Evolutionary conservation across 2,797 vertebrate species (phyloP), one percentile per base, ranked within the genome.

Genomic region (Sardinella longiceps): DNA sequence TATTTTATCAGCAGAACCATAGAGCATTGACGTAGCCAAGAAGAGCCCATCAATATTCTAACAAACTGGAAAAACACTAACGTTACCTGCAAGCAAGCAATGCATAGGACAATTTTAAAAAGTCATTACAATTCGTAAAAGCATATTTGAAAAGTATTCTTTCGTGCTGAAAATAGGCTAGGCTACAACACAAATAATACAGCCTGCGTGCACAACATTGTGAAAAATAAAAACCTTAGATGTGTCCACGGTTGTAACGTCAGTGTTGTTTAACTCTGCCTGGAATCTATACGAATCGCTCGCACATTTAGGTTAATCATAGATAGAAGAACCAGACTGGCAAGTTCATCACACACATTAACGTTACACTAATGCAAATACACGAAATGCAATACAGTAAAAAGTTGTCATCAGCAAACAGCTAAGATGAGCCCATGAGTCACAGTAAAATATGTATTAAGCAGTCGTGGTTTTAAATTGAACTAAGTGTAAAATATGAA

Each of bases 211-310:
- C 4, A 4, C 15, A 70, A 33, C 14, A 66, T 3, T n/a, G n/a
- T n/a, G n/a, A n/a, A n/a, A n/a, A n/a, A n/a, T n/a, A n/a, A n/a
- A n/a, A n/a, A n/a, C n/a, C n/a, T 43, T 37, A 77, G 66, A 4
- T 74, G 18, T 74, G 66, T 20, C 66, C 18, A 33, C n/a, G n/a
- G n/a, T n/a, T n/a, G n/a, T n/a, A n/a, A n/a, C n/a, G n/a, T n/a
- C n/a, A n/a, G n/a, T n/a, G n/a, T 77, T 77, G 66, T 74, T 37
- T 77, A 39, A 77, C 37, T 9, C 33, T 77, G 70, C 37, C 70
- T 20, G 70, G 9, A 43, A 43, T 23, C 6, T 77, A 20, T 10
- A 37, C 5, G 33, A 33, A 77, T 39, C 33, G 33, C 66, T 20
- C 70, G 37, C 70, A n/a, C n/a, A n/a, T n/a, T n/a, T n/a, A n/a